Base-by-base conservation (phyloP, 2,797 vertebrate species). In the Craterocephalus amniculus region DNA sequence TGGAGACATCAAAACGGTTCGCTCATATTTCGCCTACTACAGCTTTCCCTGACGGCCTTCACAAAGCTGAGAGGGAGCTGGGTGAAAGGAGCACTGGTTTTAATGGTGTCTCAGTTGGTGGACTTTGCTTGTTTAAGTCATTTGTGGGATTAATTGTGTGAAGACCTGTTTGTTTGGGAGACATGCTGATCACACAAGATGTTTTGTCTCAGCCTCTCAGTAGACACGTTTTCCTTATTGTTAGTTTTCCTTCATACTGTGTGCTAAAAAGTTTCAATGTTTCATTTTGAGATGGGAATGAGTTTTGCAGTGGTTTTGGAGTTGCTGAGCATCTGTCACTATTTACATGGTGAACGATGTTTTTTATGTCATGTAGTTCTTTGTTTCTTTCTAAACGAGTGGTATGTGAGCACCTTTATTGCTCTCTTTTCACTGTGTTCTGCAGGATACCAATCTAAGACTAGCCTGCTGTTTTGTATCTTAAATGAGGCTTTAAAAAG, bases 1-100 rank as follows among this genome's bases (percentile, higher is more conserved):
- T 80, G 58, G 58, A 87, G 65, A 82, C 70, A 77, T 83, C 57
- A 83, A 29, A 82, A 83, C 58, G 73, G 63, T 81, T 87, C 72
- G 62, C 86, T 86, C 64, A 62, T 79, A 74, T 83, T 75, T 74
- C 71, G 75, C 68, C 66, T 78, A 51, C 22, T 65, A 32, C 35
- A 31, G 72, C 75, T 58, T 69, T 38, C 36, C 10, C 54, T 1
- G 69, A 63, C 68, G 69, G 54, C 69, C 67, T 79, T 62, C 54
- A 35, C 74, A 81, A 85, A 72, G 79, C 77, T 14, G 43, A 6
- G 16, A 66, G 34, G 51, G 27, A 32, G 65, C 45, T 62, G 7
- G 4, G 58, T 45, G 32, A 72, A 60, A 22, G 58, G 18, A 58
- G 32, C 10, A 40, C 54, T 3, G 40, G 45, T 78, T 74, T 72